Evolutionary conservation across 1,140 invertebrate genomes (phyloP).

Genomic region (Saxidomus purpurata): DNA sequence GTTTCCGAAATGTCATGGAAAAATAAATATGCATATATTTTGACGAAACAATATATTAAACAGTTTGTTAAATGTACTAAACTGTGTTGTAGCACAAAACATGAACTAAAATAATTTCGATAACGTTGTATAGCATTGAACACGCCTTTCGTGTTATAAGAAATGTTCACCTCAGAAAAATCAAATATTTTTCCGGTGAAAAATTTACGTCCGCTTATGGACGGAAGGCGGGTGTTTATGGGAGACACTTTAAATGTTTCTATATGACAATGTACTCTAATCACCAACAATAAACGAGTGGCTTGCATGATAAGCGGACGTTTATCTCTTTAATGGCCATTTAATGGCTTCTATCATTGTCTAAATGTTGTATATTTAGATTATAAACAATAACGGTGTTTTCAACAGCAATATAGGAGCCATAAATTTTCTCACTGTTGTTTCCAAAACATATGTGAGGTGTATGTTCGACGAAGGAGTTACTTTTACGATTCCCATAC

Average conservation of each 20-base stretch:
- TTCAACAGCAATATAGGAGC: background rate
- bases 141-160: too few relatives aligned
- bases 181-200: constrained; percentile 35
- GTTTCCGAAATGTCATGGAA: too few relatives aligned
- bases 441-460: background rate
- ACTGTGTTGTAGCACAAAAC: too few relatives aligned
- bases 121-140: too few relatives aligned
- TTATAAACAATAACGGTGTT: constrained; percentile 4
- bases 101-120: too few relatives aligned
- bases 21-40: too few relatives aligned
- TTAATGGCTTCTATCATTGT: constrained; percentile 21
- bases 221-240: constrained; percentile 46
- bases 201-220: constrained; percentile 20
- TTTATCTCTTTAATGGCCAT: constrained; percentile 32
- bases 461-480: background rate
- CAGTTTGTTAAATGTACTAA: too few relatives aligned
- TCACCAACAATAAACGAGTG: constrained; percentile 37
- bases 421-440: background rate
- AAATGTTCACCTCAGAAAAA: too few relatives aligned
- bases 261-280: constrained; percentile 60
- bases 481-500: background rate
- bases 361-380: constrained; percentile 11
- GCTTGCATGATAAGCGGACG: constrained; percentile 42
- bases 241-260: constrained; percentile 59
- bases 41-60: too few relatives aligned